Evolutionary conservation across 1,140 invertebrate species (phyloP), one percentile per base, ranked within the genome.

Genomic region (Pomacea maculata): DNA sequence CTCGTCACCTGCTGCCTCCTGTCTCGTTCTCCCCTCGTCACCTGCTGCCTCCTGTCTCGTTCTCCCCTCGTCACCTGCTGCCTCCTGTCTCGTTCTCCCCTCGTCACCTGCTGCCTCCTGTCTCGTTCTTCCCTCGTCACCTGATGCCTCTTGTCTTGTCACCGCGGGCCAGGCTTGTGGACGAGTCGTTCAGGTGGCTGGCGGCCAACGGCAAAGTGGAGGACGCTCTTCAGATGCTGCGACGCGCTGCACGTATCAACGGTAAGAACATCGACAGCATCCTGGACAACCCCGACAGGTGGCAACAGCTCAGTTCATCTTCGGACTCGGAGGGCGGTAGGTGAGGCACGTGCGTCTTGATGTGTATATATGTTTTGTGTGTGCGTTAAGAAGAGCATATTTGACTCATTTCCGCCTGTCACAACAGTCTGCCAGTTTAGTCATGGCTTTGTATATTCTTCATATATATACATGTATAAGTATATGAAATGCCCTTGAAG

Each of bases 141-240:
- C 25, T 34, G 0, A 71, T n/a, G 71, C 71, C 10, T 73, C 0
- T 29, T 11, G 29, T 29, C 72, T 21, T 9, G 25, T 54, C 55
- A 11, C n/a, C 64, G 6, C 34, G 34, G 67, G 11, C 72, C 45
- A 91, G 90, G 85, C 80, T 91, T 19, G 83, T 91, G 55, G 90
- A 90, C n/a, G 91, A 91, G 80, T 90, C 89, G 15, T 83, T 90
- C n/a, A 70, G 83, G 70, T 92, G 91, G 91, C 78, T 92, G 52
- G 85, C 90, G 17, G 90, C 88, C 8, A 90, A 91, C 76, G 84
- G 86, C 61, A 82, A 86, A 14, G 85, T 85, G 57, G 82, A 85
- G 74, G 85, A 90, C 72, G 90, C 88, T 15, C 85, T 90, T 76
- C 55, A 79, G 52, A 81, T 92, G 57, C 76, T 92, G 6, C 78